Evolutionary conservation across 2,113 vertebrate species (phyloP), one percentile per base, ranked within the genome.

Genomic region (Platanista minor): DNA sequence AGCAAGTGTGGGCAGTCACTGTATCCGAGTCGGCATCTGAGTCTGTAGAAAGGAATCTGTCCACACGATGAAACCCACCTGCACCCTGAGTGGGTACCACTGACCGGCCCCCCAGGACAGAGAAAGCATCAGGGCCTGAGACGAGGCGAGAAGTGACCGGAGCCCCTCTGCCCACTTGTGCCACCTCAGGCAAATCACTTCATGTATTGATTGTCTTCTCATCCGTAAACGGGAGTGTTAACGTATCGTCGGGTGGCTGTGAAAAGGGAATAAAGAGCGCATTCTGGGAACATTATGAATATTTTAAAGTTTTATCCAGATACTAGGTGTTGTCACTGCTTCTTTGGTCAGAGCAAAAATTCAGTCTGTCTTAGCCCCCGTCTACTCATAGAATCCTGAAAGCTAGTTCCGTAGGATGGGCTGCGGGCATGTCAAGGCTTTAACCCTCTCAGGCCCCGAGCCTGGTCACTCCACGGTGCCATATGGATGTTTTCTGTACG

Each of bases 51-150:
- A 46, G 31, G 67, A 23, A 69, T 77, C 14, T 66, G n/a, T 82
- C 54, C 83, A 15, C 64, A 43, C 17, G 25, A 1, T 6, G 46
- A 52, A 85, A 66, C 36, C 41, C 57, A 33, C 29, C 39, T 9
- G 39, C 7, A 17, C 25, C 7, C 23, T 10, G 5, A 66, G 21
- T 39, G 17, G 2, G 14, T 6, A 1, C 14, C 3, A 0, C 14
- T 78, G 64, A 29, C 18, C 3, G 18, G 33, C 33, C 18, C 39
- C 72, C 20, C 31, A 8, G 49, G 27, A 49, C 14, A 29, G 33
- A 77, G 29, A 5, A 5, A 33, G 27, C 36, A 67, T 7, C 29
- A 8, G 10, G 7, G 25, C 23, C 2, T 0, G 8, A 59, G 39
- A 33, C 25, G 5, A 29, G 36, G 66, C 29, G 43, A 54, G 17